phyloP scores from a whole-genome alignment of 2,888 invertebrate species.

The Apeira syringaria region DNA sequence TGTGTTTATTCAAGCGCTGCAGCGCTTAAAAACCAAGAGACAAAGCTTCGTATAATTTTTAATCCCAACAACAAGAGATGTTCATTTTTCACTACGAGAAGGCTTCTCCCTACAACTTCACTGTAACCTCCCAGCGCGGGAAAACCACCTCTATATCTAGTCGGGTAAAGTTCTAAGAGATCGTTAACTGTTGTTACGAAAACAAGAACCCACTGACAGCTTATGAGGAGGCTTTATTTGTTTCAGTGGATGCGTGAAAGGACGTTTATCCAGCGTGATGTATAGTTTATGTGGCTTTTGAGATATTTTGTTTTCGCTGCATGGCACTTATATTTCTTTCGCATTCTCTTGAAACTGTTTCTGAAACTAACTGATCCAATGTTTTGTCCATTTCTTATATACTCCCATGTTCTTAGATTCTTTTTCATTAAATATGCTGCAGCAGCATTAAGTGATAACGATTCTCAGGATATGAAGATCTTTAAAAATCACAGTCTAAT shows the following conservation, averaged over 20 bases:
- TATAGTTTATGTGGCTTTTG: constrained; percentile 30
- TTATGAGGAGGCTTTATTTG: constrained; percentile 66
- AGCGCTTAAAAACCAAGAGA: constrained; percentile 40
- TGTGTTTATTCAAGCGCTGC: constrained; percentile 25
- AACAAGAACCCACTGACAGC: constrained; percentile 57
- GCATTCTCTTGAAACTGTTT: not conserved
- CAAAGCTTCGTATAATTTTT: constrained; percentile 73
- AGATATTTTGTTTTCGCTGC: constrained; percentile 14
- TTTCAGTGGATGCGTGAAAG: constrained; percentile 34
- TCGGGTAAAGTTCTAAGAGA: constrained; percentile 27
- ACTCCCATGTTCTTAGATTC: too few species aligned
- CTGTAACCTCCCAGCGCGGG: constrained; percentile 16
- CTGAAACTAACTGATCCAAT: too few species aligned
- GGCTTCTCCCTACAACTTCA: constrained; percentile 35
- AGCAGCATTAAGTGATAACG: too few species aligned
- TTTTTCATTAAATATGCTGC: too few species aligned
- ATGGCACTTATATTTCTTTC: not conserved
- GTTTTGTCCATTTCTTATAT: too few species aligned
- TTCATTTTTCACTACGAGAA: constrained; percentile 71
- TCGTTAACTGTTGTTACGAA: constrained; percentile 23
- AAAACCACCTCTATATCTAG: constrained; percentile 39
- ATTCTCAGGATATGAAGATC: too few species aligned
- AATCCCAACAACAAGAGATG: constrained; percentile 72
- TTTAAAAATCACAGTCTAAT: too few species aligned
- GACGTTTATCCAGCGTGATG: constrained; percentile 28